phyloP scores from a whole-genome alignment of 37 sponge, comb jelly and placozoan species.

The Ianthella basta region DNA sequence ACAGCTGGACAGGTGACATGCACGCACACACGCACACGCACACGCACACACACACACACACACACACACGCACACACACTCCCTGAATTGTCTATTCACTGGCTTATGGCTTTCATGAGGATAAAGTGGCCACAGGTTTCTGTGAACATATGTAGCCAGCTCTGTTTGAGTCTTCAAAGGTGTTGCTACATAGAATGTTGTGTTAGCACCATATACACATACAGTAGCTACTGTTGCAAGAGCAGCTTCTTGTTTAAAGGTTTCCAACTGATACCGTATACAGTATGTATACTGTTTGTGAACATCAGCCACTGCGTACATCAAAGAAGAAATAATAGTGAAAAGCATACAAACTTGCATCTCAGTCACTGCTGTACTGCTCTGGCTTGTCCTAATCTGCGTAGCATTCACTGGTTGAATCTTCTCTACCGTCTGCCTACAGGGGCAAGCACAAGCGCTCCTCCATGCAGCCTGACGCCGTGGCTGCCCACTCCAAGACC shows the following conservation, averaged over 20 bases:
- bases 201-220: too few species aligned
- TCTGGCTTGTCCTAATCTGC: neutral
- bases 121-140: too few species aligned
- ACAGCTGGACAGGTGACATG: constrained; percentile 48
- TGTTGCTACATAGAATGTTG: too few species aligned
- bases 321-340: neutral
- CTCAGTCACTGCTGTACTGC: neutral
- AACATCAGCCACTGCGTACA: neutral
- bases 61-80: too few species aligned
- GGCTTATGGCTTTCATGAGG: neutral
- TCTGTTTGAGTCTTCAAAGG: too few species aligned
- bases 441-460: neutral
- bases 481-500: constrained; percentile 6
- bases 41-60: too few species aligned
- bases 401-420: too few species aligned
- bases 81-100: constrained; percentile 19
- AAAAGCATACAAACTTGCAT: neutral
- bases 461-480: neutral
- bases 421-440: neutral
- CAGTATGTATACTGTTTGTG: neutral
- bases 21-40: neutral
- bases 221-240: too few species aligned
- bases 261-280: too few species aligned
- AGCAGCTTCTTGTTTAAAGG: too few species aligned
- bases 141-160: neutral